These are phyloP conservation scores for Falcunculus frontatus DNA, from an alignment of 2,113 vertebrate genomes.

Conservation along the genomic window DNA sequence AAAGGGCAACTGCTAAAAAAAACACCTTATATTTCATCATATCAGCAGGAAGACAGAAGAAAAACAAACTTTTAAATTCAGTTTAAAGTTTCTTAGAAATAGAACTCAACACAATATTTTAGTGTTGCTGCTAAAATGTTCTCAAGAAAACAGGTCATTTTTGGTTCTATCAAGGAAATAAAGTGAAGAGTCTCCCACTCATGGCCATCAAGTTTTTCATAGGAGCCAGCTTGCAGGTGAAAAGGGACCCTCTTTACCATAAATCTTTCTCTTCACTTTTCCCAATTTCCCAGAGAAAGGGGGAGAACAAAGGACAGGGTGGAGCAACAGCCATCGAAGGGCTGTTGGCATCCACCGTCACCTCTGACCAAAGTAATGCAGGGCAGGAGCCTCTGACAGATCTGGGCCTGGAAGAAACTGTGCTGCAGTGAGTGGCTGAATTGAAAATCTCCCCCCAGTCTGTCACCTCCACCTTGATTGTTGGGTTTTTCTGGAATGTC, in stretches of 20 bases:
- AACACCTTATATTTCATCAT: not conserved
- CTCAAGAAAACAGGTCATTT: not conserved
- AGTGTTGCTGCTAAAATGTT: not conserved
- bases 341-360: not conserved
- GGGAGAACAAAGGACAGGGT: not conserved
- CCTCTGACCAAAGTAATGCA: not conserved
- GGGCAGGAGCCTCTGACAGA: not conserved
- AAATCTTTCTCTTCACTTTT: not conserved
- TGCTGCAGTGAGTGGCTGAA: not conserved
- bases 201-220: not conserved
- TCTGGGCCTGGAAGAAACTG: not conserved
- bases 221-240: not conserved
- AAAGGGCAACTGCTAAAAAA: not conserved
- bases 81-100: not conserved
- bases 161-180: not conserved
- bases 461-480: not conserved
- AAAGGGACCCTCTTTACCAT: not conserved
- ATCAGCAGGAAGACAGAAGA: not conserved
- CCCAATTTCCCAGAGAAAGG: not conserved
- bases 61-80: not conserved
- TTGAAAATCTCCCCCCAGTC: not conserved
- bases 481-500: not conserved
- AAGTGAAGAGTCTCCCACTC: not conserved
- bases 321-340: rapidly evolving
- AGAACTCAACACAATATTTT: not conserved